Evolutionary conservation across 2,113 vertebrate genomes (phyloP).

Genomic region (Callaeas wilsoni): DNA sequence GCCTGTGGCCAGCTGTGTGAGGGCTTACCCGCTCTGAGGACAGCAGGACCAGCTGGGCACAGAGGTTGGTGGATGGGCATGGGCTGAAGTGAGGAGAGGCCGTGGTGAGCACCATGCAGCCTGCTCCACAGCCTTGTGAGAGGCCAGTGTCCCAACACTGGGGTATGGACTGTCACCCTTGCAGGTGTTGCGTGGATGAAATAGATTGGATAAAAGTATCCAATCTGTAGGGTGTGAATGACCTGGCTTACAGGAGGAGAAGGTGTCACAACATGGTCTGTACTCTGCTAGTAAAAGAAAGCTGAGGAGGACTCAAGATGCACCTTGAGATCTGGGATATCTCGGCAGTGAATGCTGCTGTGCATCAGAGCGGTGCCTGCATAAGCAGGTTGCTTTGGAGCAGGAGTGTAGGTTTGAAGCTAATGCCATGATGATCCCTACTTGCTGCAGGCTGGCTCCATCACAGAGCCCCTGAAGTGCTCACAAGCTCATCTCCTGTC

Average conservation of each 20-base stretch:
- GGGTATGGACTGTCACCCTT: neutral
- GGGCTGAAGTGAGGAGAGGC: neutral
- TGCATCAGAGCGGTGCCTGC: neutral
- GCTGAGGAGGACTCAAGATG: neutral
- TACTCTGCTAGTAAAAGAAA: neutral
- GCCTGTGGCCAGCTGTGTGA: neutral
- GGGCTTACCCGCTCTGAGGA: neutral
- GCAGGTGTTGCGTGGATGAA: neutral
- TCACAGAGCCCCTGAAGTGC: neutral
- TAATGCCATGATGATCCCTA: accelerated
- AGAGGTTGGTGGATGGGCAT: neutral
- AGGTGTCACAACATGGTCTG: neutral
- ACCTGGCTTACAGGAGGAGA: neutral
- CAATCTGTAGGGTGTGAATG: neutral
- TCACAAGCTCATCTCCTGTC: neutral
- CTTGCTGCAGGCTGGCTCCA: neutral
- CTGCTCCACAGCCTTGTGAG: neutral
- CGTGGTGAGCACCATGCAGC: neutral
- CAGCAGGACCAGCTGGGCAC: neutral
- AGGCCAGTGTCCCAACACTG: too few relatives aligned
- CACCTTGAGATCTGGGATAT: neutral
- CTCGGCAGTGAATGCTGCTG: neutral
- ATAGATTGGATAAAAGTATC: neutral
- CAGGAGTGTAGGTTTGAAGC: neutral
- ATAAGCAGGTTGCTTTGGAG: neutral